phyloP scores from a whole-genome alignment of 2,888 invertebrate species.

The Aradus depressus region DNA sequence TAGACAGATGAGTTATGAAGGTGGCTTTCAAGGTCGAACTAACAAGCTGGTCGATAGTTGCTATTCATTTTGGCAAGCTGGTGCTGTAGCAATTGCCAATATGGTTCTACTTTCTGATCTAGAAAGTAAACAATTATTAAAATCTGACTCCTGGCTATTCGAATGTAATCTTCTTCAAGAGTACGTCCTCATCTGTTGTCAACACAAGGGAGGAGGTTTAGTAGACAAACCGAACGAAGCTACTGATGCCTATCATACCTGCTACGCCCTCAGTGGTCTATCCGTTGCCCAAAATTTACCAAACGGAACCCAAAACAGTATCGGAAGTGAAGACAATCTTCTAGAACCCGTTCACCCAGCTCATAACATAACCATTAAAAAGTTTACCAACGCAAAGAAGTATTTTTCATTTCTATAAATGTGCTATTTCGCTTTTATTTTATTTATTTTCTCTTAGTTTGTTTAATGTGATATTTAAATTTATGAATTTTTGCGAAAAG shows the following conservation, averaged over 20 bases:
- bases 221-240: slow-evolving; percentile 87
- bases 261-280: slow-evolving; percentile 89
- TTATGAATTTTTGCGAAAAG: no score
- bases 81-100: slow-evolving; percentile 39
- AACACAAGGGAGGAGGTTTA: slow-evolving; percentile 75
- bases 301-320: slow-evolving; percentile 35
- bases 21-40: slow-evolving; percentile 94
- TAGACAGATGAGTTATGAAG: slow-evolving; percentile 87
- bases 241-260: slow-evolving; percentile 88
- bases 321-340: slow-evolving; percentile 59
- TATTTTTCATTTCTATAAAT: slow-evolving; percentile 35
- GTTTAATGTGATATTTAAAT: no score
- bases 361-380: slow-evolving; percentile 66
- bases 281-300: slow-evolving; percentile 73
- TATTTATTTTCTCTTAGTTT: slow-evolving; percentile 4
- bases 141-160: slow-evolving; percentile 53
- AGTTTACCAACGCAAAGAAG: slow-evolving; percentile 42
- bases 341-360: slow-evolving; percentile 65
- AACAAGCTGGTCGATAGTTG: slow-evolving; percentile 98
- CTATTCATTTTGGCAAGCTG: slow-evolving; percentile 99
- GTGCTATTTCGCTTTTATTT: background rate
- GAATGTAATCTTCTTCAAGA: slow-evolving; percentile 84
- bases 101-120: slow-evolving; percentile 8
- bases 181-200: slow-evolving; percentile 88
- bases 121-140: slow-evolving; percentile 1